These are phyloP conservation scores for Eulacestoma nigropectus DNA, from an alignment of 2,113 vertebrate species.

Conservation along the genomic window DNA sequence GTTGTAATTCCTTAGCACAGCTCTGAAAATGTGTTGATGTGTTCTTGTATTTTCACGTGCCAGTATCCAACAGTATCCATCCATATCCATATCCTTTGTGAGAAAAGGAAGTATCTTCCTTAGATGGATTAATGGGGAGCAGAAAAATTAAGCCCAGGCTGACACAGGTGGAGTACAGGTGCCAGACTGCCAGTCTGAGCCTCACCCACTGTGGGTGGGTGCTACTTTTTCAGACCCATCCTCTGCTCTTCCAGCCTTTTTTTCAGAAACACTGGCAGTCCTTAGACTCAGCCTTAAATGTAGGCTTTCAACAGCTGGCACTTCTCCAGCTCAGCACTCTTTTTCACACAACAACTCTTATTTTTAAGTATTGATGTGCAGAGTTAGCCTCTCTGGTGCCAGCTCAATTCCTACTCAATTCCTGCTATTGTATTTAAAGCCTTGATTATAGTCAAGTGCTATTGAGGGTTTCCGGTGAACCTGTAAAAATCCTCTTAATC, in stretches of 20 bases:
- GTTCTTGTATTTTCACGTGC: not conserved
- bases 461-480: slow-evolving; percentile 31
- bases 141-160: not conserved
- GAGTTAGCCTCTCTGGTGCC: slow-evolving; percentile 70
- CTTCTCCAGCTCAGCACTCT: slow-evolving; percentile 66
- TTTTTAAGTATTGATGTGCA: slow-evolving; percentile 69
- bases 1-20: not conserved
- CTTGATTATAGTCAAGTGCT: slow-evolving; percentile 63
- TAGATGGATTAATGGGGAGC: not conserved
- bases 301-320: slow-evolving; percentile 65
- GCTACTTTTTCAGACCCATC: not conserved
- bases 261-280: not conserved
- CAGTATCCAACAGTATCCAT: not conserved
- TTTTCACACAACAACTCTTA: slow-evolving; percentile 64
- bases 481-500: slow-evolving; percentile 54
- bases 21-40: not conserved
- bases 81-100: too few relatives aligned
- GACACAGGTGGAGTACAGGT: not conserved
- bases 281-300: not conserved
- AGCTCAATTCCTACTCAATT: slow-evolving; percentile 59
- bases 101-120: not conserved
- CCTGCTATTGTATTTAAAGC: slow-evolving; percentile 62
- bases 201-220: not conserved
- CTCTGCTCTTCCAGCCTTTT: not conserved
- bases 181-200: not conserved